These are phyloP conservation scores for Spicauda simplicius DNA, from an alignment of 2,888 invertebrate species.

Conservation along the genomic window DNA sequence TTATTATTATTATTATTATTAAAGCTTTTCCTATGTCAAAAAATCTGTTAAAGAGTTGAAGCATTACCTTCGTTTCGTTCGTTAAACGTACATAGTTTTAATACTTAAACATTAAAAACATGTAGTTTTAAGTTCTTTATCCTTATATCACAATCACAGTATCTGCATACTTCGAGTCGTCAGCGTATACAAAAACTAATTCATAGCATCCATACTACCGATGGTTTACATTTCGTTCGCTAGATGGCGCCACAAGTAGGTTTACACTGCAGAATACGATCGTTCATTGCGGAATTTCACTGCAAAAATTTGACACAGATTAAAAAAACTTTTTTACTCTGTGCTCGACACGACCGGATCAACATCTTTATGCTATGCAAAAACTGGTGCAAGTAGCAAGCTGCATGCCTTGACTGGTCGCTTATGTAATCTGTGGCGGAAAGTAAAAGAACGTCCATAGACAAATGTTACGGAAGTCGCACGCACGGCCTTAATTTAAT, in stretches of 20 bases:
- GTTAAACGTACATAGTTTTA: no score
- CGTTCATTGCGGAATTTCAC: conserved; percentile 26
- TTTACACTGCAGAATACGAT: conserved; percentile 20
- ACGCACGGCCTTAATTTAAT: conserved; percentile 22
- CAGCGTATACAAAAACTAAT: not conserved
- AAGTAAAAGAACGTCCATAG: conserved; percentile 21
- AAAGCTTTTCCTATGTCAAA: no score
- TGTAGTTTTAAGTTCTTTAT: no score
- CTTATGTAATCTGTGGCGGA: conserved; percentile 19
- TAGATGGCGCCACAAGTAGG: conserved; percentile 23
- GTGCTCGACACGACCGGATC: conserved; percentile 18
- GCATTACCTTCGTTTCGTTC: no score
- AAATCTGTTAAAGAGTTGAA: no score
- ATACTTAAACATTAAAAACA: no score
- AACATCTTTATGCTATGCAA: conserved; percentile 24
- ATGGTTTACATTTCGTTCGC: conserved; percentile 4
- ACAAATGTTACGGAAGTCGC: conserved; percentile 31
- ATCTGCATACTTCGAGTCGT: no score
- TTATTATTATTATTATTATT: no score
- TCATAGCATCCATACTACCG: conserved; percentile 3
- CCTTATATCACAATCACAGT: no score
- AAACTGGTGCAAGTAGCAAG: conserved; percentile 31
- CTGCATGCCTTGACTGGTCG: conserved; percentile 9
- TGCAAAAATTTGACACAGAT: conserved; percentile 37
- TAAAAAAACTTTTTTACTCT: conserved; percentile 20